These are phyloP conservation scores for Drosophila baimaii DNA, from an alignment of 1,140 invertebrate genomes.

Conservation along the genomic window DNA sequence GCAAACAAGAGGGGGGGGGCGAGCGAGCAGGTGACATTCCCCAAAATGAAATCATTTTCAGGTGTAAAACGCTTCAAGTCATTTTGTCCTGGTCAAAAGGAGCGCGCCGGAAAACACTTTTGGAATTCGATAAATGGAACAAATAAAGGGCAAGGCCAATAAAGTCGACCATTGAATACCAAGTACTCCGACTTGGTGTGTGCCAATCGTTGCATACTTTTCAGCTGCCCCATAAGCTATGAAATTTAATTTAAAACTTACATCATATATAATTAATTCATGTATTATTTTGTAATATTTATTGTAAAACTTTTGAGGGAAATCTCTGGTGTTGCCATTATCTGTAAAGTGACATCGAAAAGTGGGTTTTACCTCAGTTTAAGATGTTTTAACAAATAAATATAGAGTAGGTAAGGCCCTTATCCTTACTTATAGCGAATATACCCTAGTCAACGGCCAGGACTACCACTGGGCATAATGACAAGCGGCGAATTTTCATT, in stretches of 20 bases:
- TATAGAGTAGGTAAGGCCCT: too few species aligned
- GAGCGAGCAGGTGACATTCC: conserved; percentile 2
- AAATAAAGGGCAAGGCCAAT: background rate
- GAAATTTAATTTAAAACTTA: too few species aligned
- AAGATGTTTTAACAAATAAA: too few species aligned
- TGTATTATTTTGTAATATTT: too few species aligned
- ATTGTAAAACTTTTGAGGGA: too few species aligned
- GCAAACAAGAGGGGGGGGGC: conserved; percentile 20
- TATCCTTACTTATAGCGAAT: too few species aligned
- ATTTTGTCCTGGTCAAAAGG: conserved; percentile 43
- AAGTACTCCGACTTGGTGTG: background rate
- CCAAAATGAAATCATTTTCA: conserved; percentile 75
- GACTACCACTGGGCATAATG: background rate
- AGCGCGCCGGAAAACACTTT: background rate
- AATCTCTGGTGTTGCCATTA: too few species aligned
- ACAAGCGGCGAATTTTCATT: conserved; percentile 48
- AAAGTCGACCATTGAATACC: conserved; percentile 1
- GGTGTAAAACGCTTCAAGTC: conserved; percentile 75
- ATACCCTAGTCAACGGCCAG: background rate
- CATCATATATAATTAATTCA: too few species aligned
- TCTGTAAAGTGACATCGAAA: too few species aligned
- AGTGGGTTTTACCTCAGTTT: too few species aligned
- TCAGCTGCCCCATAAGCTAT: too few species aligned
- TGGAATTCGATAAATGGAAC: conserved; percentile 4
- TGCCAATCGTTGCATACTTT: background rate